phyloP scores from a whole-genome alignment of 1,140 invertebrate genomes.

The Drosophila fuyamai region DNA sequence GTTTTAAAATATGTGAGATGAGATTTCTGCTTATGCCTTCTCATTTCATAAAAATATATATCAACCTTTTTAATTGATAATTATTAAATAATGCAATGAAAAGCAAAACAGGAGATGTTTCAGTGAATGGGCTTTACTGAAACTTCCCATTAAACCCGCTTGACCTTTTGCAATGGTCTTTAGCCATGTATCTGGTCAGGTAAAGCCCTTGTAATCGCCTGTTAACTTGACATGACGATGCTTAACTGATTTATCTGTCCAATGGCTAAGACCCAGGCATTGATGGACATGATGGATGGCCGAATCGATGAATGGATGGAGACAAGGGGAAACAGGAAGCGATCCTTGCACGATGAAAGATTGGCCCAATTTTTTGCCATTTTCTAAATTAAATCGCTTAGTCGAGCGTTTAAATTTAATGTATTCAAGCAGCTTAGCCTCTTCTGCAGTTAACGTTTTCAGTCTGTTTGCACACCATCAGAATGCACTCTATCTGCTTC shows the following conservation, averaged over 20 bases:
- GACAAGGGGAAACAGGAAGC: neutral
- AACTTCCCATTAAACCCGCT: neutral
- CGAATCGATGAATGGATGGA: conserved; percentile 18
- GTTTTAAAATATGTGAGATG: too few relatives aligned
- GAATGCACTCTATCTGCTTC: conserved; percentile 50
- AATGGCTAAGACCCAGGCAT: conserved; percentile 47
- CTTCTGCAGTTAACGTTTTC: conserved; percentile 14
- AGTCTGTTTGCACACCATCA: conserved; percentile 33
- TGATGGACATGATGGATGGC: conserved; percentile 49
- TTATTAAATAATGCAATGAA: neutral
- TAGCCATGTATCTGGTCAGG: conserved; percentile 31
- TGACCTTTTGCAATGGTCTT: conserved; percentile 19
- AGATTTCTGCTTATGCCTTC: too few relatives aligned
- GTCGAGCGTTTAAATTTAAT: conserved; percentile 52
- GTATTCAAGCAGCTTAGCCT: conserved; percentile 32
- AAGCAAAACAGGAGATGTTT: neutral
- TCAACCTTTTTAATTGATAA: too few relatives aligned
- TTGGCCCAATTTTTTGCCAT: conserved; percentile 1
- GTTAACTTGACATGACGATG: conserved; percentile 63
- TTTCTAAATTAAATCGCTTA: conserved; percentile 61
- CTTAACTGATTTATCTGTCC: conserved; percentile 60
- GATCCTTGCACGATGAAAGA: conserved; percentile 2
- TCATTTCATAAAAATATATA: too few relatives aligned
- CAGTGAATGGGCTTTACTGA: neutral
- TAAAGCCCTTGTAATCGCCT: conserved; percentile 60